phyloP scores from a whole-genome alignment of 2,113 vertebrate genomes.

The Benitochromis conjunctus region DNA sequence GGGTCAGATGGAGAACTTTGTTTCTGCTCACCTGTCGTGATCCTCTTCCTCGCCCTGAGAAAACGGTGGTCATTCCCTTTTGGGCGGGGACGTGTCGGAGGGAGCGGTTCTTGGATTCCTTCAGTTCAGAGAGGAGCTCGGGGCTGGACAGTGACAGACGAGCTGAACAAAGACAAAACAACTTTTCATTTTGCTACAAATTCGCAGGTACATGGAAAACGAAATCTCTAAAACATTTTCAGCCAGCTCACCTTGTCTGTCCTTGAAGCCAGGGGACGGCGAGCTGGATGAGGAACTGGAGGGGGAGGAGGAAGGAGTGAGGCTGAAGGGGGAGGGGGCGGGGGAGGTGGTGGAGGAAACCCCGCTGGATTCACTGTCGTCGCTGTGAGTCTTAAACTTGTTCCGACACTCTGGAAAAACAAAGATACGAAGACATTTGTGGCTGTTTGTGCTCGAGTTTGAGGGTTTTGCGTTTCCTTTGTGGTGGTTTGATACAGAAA shows the following conservation, averaged over 20 bases:
- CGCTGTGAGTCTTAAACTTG: neutral
- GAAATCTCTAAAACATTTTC: neutral
- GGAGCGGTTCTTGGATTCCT: neutral
- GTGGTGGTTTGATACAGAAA: neutral
- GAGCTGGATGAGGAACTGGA: neutral
- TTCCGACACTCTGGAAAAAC: constrained; percentile 1
- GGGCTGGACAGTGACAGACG: constrained; percentile 40
- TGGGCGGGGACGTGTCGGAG: constrained; percentile 1
- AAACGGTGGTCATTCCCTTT: constrained; percentile 28
- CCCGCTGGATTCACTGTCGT: neutral
- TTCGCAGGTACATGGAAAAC: too few species aligned
- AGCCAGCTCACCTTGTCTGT: neutral
- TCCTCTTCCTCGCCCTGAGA: constrained; percentile 41
- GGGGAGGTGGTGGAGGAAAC: neutral
- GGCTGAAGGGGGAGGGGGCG: neutral
- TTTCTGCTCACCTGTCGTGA: neutral
- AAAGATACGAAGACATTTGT: neutral
- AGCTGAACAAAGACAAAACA: neutral
- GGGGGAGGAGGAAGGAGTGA: neutral
- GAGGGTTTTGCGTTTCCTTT: fast-evolving
- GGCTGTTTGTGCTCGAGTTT: neutral
- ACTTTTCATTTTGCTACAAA: neutral
- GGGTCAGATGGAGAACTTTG: fast-evolving
- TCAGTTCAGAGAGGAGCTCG: constrained; percentile 38
- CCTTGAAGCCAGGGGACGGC: fast-evolving